phyloP scores from a whole-genome alignment of 2,113 vertebrate species.

The Cygnus buccinator region DNA sequence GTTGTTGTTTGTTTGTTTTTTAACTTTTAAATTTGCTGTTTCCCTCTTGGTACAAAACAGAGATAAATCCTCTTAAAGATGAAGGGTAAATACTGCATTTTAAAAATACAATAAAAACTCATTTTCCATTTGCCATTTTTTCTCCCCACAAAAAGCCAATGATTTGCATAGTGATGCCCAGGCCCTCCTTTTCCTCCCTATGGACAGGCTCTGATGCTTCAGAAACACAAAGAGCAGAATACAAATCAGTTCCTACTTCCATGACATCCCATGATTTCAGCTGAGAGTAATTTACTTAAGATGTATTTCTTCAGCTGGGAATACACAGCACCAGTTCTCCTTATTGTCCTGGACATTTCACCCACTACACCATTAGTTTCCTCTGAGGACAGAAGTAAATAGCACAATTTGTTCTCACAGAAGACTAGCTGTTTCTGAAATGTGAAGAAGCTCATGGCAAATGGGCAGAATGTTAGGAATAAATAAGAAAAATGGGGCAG shows the following conservation, averaged over 20 bases:
- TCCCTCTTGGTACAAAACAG: neutral
- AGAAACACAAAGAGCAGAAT: neutral
- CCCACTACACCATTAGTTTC: slow-evolving; percentile 53
- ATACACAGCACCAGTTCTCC: slow-evolving; percentile 29
- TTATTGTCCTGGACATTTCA: slow-evolving; percentile 68
- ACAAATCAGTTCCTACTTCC: neutral
- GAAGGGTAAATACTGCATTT: neutral
- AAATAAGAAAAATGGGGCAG: slow-evolving; percentile 70
- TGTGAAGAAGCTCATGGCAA: slow-evolving; percentile 68
- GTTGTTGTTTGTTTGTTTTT: too few relatives aligned
- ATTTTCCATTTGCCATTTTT: neutral
- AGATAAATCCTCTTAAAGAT: neutral
- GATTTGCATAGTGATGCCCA: neutral
- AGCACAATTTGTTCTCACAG: slow-evolving; percentile 69
- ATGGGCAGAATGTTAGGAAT: slow-evolving; percentile 56
- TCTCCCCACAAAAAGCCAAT: neutral
- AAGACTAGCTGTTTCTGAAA: slow-evolving; percentile 64
- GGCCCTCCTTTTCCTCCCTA: neutral
- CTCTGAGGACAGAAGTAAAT: slow-evolving; percentile 68
- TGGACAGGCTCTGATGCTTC: neutral
- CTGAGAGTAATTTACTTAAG: slow-evolving; percentile 59
- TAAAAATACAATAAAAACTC: neutral
- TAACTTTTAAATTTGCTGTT: neutral
- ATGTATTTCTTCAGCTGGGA: slow-evolving; percentile 56
- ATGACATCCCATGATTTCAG: slow-evolving; percentile 32